Evolutionary conservation across 2,797 vertebrate species (phyloP).

Genomic region (Channallabes apus): DNA sequence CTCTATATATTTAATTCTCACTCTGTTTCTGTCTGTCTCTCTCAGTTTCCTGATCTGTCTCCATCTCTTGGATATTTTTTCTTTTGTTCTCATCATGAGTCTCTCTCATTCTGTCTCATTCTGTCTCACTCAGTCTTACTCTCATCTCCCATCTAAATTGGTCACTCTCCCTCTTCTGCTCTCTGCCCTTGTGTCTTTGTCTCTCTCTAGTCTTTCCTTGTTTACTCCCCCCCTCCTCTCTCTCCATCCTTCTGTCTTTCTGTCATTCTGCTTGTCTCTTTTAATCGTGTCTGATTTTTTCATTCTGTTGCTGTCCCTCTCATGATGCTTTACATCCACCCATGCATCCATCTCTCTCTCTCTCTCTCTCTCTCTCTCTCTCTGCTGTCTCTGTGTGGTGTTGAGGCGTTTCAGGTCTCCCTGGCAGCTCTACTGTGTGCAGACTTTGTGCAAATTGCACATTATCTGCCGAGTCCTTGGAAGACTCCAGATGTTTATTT

Average conservation of each 20-base stretch:
- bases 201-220: neutral
- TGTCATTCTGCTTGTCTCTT: neutral
- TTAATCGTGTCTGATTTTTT: too few relatives aligned
- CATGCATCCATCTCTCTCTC: neutral
- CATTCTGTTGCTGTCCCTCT: neutral
- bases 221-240: neutral
- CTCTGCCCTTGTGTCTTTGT: too few relatives aligned
- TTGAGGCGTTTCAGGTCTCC: slow-evolving; percentile 30
- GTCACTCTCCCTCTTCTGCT: neutral
- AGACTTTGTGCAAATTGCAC: slow-evolving; percentile 52
- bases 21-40: neutral
- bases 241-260: neutral
- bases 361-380: neutral
- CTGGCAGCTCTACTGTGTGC: slow-evolving; percentile 39
- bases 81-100: too few relatives aligned
- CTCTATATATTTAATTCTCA: neutral
- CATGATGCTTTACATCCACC: neutral
- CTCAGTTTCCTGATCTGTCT: neutral
- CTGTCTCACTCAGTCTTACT: neutral
- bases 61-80: too few relatives aligned
- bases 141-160: neutral
- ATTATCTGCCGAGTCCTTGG: slow-evolving; percentile 44
- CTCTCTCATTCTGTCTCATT: neutral
- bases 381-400: slow-evolving; percentile 7
- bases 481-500: slow-evolving; percentile 40